Percentiles rank a stretch among this genome's conserved stretches.
These are phyloP conservation scores for Cordilura impudica DNA, from an alignment of 2,888 invertebrate species.

Conservation along the genomic window DNA sequence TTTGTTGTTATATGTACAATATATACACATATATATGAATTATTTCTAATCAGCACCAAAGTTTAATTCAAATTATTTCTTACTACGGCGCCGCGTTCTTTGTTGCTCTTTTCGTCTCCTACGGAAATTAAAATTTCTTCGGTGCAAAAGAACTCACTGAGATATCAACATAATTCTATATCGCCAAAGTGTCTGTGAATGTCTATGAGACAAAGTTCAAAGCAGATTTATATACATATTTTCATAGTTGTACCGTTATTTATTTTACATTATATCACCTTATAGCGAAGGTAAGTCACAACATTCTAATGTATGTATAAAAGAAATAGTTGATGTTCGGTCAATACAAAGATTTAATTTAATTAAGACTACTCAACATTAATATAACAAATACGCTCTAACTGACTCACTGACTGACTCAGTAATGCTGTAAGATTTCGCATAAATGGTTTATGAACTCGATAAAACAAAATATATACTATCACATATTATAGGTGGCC, in stretches of 20 bases:
- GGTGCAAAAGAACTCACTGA: neutral
- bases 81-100: neutral
- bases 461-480: too few relatives aligned
- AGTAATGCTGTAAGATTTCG: too few relatives aligned
- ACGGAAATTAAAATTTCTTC: too few relatives aligned
- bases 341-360: too few relatives aligned
- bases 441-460: too few relatives aligned
- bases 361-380: too few relatives aligned
- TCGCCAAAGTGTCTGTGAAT: conserved; percentile 44
- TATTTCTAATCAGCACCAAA: neutral
- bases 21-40: too few relatives aligned
- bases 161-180: neutral
- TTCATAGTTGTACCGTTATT: neutral
- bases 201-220: conserved; percentile 28
- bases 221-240: neutral
- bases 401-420: too few relatives aligned
- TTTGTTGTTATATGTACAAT: neutral
- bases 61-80: neutral
- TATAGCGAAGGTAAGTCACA: neutral
- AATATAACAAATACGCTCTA: too few relatives aligned
- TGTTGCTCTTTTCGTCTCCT: neutral
- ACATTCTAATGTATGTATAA: too few relatives aligned
- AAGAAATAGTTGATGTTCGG: too few relatives aligned
- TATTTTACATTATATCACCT: neutral
- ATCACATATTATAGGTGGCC: too few relatives aligned